Base-by-base conservation (phyloP, 1,140 invertebrate genomes). In the Lordiphosa mommai region DNA sequence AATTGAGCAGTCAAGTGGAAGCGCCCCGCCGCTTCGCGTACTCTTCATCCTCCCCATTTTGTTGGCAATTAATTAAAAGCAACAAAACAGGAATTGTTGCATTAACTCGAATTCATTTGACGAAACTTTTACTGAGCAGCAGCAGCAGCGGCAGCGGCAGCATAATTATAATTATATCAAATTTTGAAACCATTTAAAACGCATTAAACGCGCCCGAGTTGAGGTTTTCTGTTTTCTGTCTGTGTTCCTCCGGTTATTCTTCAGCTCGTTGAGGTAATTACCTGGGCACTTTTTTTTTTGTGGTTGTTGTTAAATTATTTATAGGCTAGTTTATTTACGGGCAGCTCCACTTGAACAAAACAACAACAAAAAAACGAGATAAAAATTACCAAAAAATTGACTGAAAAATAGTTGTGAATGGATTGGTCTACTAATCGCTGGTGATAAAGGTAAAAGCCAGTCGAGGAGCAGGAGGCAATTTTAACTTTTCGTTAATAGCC, bases 121-220 rank as follows among this genome's bases (percentile, higher is more conserved):
- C 66, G 71, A 44, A 59, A 69, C 16, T 70, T 70, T 51, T 69
- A 65, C 67, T 47, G 40, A 38, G 17, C 13, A 34, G 40, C 52
- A 32, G 17, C 43, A 38, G 48, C 48, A 53, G 48, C 47, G 73
- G 73, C 73, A 80, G 74, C 76, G 73, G 73, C 73, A 80, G 74
- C 76, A 47, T 85, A 77, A 84, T 84, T 77, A 80, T 80, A 80
- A 80, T 84, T 84, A 79, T 85, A 84, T 84, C 77, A 84, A 84
- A 84, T 84, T 84, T 84, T 84, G 64, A 60, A 77, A 84, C 77
- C 77, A 84, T 84, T 84, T 84, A 84, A 84, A 84, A 84, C 77
- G 79, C 77, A 84, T 84, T 84, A 84, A 84, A 84, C 69, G 77
- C 77, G 57, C 46, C 73, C 53, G 17, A 40, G n/a, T 34, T 20